A percentile compares a stretch with the other conserved stretches of the same genome.
Conservation (phyloP, 2,888 invertebrate genomes). For the Sympetrum striolatum region DNA sequence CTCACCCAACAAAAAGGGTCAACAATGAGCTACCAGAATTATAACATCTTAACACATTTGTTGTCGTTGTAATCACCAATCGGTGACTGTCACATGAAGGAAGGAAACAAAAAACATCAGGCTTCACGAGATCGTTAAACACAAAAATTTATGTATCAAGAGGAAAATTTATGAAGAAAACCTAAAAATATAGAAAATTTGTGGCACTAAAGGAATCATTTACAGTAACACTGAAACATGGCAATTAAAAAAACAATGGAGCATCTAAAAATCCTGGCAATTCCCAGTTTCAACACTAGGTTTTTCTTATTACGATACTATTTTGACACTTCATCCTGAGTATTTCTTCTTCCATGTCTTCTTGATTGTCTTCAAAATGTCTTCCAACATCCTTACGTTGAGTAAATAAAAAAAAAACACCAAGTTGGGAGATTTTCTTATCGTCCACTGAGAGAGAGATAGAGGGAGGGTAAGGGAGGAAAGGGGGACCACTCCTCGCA, state of each 20-base stretch:
- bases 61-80: constrained; percentile 41
- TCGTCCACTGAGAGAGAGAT: constrained; percentile 21
- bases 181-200: constrained; percentile 38
- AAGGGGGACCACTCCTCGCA: constrained; percentile 18
- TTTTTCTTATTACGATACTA: constrained; percentile 31
- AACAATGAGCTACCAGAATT: constrained; percentile 42
- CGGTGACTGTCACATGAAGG: constrained; percentile 32
- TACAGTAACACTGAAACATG: constrained; percentile 39
- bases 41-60: constrained; percentile 40
- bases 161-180: constrained; percentile 44
- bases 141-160: constrained; percentile 29
- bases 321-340: constrained; percentile 59
- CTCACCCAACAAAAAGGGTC: constrained; percentile 38
- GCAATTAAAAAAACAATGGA: constrained; percentile 42
- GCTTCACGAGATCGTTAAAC: constrained; percentile 34
- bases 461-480: constrained; percentile 19
- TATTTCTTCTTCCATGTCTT: constrained; percentile 57
- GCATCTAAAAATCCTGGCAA: constrained; percentile 40
- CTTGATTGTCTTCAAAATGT: constrained; percentile 50
- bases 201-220: constrained; percentile 44
- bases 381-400: constrained; percentile 37
- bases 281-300: constrained; percentile 29
- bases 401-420: constrained; percentile 45
- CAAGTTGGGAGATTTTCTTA: constrained; percentile 28
- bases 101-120: constrained; percentile 20